Percentiles rank a stretch among this genome's conserved stretches.
These are phyloP conservation scores for Spilogale gracilis DNA, from an alignment of 2,113 vertebrate species.

Conservation along the genomic window DNA sequence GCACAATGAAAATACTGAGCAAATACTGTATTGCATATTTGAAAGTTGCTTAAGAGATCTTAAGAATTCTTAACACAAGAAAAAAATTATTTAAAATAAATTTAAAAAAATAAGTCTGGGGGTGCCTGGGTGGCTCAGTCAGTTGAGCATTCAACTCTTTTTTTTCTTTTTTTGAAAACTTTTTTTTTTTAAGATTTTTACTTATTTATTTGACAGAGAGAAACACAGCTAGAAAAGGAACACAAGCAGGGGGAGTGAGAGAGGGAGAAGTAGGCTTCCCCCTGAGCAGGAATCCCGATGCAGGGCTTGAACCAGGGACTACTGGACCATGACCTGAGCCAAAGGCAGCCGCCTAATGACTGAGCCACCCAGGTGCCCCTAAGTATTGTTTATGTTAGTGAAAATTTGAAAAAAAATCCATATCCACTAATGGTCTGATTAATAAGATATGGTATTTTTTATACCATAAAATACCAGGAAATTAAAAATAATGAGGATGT, in stretches of 20 bases:
- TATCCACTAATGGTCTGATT: background rate
- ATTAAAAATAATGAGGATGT: background rate
- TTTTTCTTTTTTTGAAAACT: too few species aligned
- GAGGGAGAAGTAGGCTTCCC: too few species aligned
- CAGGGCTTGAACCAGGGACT: too few species aligned
- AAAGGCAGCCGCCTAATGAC: too few species aligned
- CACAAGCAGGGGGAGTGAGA: too few species aligned
- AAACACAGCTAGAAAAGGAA: too few species aligned
- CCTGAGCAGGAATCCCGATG: too few species aligned
- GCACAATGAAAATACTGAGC: too few species aligned
- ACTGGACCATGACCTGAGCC: too few species aligned
- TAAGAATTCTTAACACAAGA: background rate
- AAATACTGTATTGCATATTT: rapidly evolving
- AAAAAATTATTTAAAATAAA: background rate
- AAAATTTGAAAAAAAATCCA: background rate
- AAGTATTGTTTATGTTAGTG: background rate
- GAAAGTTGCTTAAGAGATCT: background rate
- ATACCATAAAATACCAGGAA: background rate
- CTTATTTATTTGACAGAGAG: too few species aligned
- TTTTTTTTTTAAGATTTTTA: too few species aligned
- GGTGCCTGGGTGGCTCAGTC: background rate
- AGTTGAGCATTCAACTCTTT: background rate
- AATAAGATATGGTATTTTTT: constrained; percentile 11
- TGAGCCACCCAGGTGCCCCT: too few species aligned
- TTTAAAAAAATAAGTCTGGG: background rate